These are phyloP conservation scores for Drosophila fungiperda DNA, from an alignment of 2,888 invertebrate genomes.

Conservation along the genomic window DNA sequence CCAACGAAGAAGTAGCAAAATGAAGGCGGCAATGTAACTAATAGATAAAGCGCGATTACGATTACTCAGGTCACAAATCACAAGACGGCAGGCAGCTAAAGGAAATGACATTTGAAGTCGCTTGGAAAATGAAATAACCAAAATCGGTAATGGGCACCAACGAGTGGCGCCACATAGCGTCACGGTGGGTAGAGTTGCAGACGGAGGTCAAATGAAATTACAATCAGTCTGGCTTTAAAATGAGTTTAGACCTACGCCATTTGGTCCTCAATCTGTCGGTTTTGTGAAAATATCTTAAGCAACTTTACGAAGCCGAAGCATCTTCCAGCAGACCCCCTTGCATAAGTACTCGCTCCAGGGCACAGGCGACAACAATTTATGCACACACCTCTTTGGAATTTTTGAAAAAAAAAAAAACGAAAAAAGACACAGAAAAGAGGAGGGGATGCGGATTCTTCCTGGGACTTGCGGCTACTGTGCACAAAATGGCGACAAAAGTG, in stretches of 20 bases:
- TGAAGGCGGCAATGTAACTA: conserved; percentile 62
- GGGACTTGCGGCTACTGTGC: conserved; percentile 38
- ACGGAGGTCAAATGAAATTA: conserved; percentile 64
- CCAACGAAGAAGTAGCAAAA: conserved; percentile 21
- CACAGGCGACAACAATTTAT: conserved; percentile 63
- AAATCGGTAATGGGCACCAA: conserved; percentile 62
- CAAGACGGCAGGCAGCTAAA: conserved; percentile 35
- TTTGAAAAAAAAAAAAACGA: conserved; percentile 28
- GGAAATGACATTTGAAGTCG: conserved; percentile 76
- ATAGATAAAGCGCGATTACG: conserved; percentile 73
- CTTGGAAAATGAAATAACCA: conserved; percentile 69
- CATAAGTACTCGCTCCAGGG: conserved; percentile 69
- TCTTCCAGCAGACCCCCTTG: conserved; percentile 25
- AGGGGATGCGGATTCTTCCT: conserved; percentile 6
- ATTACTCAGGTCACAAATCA: conserved; percentile 71
- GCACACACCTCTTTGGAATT: conserved; percentile 73
- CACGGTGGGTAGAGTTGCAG: not conserved
- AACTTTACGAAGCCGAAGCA: conserved; percentile 31
- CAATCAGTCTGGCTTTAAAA: conserved; percentile 75
- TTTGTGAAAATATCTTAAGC: conserved; percentile 33
- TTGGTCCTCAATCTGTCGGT: conserved; percentile 11
- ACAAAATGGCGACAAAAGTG: conserved; percentile 68
- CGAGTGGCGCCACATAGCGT: conserved; percentile 17
- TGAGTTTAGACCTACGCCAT: conserved; percentile 50
- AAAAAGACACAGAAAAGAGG: conserved; percentile 11